Conservation (phyloP, 2,113 vertebrate species). For the Mastomys natalensis region DNA sequence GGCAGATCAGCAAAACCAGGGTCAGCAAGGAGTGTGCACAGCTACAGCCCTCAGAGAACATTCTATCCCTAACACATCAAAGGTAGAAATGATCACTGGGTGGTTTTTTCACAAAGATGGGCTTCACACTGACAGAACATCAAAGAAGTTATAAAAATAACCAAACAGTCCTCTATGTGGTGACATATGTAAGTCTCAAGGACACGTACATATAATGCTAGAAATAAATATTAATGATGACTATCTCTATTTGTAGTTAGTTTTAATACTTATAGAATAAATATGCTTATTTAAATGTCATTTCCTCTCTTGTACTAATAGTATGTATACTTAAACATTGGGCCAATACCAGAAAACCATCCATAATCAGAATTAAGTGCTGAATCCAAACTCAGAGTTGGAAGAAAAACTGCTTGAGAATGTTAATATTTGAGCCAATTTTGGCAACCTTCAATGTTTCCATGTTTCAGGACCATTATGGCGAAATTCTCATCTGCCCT, state of each 20-base stretch:
- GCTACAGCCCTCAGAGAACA: neutral
- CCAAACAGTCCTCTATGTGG: neutral
- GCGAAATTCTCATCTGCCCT: neutral
- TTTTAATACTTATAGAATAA: slow-evolving; percentile 46
- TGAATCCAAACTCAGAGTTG: neutral
- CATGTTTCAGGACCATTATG: neutral
- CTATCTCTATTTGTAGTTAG: slow-evolving; percentile 55
- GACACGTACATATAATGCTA: slow-evolving; percentile 21
- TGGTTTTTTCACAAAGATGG: slow-evolving; percentile 1
- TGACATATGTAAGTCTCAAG: slow-evolving; percentile 17
- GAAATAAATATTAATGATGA: slow-evolving; percentile 68
- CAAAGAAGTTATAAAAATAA: neutral
- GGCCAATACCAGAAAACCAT: neutral
- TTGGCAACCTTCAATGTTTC: neutral
- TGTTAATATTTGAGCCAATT: slow-evolving; percentile 13
- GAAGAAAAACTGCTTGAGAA: neutral
- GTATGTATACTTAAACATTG: neutral
- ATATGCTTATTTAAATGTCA: neutral
- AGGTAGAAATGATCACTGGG: slow-evolving; percentile 1
- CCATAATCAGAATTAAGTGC: neutral
- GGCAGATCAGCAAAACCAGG: neutral
- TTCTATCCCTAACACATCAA: slow-evolving; percentile 18
- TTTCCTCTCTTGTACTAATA: slow-evolving; percentile 10
- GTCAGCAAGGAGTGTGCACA: slow-evolving; percentile 40
- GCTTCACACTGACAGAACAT: neutral